A percentile compares a stretch with the other conserved stretches of the same genome.
These are phyloP conservation scores for Luidia sarsii DNA, from an alignment of 53 echinoderm and acorn worm species.

Conservation along the genomic window DNA sequence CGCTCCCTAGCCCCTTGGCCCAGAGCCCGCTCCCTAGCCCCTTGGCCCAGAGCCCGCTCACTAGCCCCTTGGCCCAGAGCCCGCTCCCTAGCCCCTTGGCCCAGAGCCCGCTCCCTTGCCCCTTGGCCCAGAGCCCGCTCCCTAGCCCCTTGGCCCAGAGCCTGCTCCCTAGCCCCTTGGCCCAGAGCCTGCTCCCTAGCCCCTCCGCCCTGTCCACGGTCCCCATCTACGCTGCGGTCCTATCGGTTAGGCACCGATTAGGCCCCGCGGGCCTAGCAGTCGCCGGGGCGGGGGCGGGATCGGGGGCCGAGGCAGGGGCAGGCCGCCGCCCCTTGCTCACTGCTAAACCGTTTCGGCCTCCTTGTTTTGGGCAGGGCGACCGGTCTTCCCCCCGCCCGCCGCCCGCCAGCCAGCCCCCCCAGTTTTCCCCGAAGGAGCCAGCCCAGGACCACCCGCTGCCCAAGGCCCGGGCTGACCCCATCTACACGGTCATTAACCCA, in stretches of 20 bases:
- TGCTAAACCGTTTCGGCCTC: not conserved
- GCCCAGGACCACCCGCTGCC: not conserved
- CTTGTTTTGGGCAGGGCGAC: not conserved
- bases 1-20: not conserved
- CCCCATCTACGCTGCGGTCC: conserved; percentile 23
- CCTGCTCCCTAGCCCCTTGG: no score
- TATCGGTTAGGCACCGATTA: not conserved
- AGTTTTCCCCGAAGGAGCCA: conserved; percentile 10
- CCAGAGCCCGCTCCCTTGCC: no score
- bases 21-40: conserved; percentile 20
- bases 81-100: no score
- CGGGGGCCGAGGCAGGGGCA: no score
- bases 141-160: no score
- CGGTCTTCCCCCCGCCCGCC: conserved; percentile 3
- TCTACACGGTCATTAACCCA: conserved; percentile 30
- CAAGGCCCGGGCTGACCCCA: no score
- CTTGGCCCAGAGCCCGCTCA: no score
- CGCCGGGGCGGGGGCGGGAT: no score
- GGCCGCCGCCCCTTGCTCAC: not conserved
- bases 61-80: not conserved
- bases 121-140: not conserved
- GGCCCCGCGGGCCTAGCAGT: not conserved
- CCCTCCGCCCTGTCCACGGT: not conserved
- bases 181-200: not conserved
- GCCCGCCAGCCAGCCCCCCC: not conserved